phyloP scores from a whole-genome alignment of 2,888 invertebrate species.

The Julus scandinavius region DNA sequence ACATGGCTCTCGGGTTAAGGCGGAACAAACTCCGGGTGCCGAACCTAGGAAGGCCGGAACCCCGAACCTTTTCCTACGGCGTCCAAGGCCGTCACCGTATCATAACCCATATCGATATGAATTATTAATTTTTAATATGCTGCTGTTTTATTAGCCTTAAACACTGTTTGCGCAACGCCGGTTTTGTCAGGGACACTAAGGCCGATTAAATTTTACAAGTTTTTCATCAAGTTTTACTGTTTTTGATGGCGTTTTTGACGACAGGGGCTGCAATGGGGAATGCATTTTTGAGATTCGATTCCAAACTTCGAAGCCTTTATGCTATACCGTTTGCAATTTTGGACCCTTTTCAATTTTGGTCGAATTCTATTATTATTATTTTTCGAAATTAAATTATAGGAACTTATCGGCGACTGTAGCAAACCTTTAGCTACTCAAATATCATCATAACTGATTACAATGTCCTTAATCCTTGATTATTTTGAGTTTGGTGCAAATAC shows the following conservation, averaged over 20 bases:
- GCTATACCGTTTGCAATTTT: too few species aligned
- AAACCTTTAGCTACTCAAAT: too few species aligned
- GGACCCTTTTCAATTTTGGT: too few species aligned
- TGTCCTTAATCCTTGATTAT: too few species aligned
- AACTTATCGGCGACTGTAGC: too few species aligned
- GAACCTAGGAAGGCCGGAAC: conserved; percentile 29
- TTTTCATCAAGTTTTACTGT: background rate
- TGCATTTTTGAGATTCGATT: background rate
- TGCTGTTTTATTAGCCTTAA: background rate
- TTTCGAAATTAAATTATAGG: too few species aligned
- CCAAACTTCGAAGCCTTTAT: background rate
- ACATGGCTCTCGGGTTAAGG: background rate
- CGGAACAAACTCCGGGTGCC: conserved; percentile 22
- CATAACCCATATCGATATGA: conserved; percentile 18
- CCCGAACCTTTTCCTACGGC: background rate
- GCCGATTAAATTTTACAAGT: background rate
- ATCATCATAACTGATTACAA: too few species aligned
- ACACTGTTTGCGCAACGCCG: background rate
- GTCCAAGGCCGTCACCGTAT: background rate
- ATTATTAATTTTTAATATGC: conserved; percentile 46
- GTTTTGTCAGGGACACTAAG: background rate
- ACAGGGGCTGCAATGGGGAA: background rate
- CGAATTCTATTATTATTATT: too few species aligned
- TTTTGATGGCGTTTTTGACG: background rate
- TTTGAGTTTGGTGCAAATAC: too few species aligned